Base-by-base conservation (phyloP, 2,888 invertebrate species). In the Belgica antarctica region DNA sequence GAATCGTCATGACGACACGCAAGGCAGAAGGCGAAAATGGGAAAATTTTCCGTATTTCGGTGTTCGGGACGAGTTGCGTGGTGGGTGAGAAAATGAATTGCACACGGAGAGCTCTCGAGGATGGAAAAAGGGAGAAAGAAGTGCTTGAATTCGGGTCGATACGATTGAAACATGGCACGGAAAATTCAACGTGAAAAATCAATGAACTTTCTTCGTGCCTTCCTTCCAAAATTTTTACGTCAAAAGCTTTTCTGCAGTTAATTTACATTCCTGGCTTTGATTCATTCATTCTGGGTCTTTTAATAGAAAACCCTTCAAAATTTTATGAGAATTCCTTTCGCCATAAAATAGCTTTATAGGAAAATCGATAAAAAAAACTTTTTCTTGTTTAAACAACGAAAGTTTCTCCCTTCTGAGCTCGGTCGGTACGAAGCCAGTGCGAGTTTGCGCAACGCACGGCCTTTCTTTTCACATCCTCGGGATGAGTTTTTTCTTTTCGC, bases 1-100 rank as follows among this genome's bases (percentile, higher is more conserved):
- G n/a, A n/a, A 59, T 59, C 27, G 52, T 57, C 68, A 46, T 65
- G 46, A 47, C 46, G 65, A 65, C 46, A 57, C 52, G 47, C 59
- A 8, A 7, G n/a, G n/a, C 59, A 15, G 27, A 59, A 12, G n/a
- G n/a, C n/a, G n/a, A n/a, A n/a, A n/a, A n/a, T n/a, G 46, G 59
- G 59, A 59, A 59, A 59, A 59, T 59, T 25, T 27, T 27, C 5
- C 7, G 46, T 15, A 7, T 15, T 5, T n/a, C 7, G 46, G 12
- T 12, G 59, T 10, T 59, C 24, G 19, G 59, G 7, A 12, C 24
- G 59, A 59, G 25, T 59, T 59, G 59, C 59, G 59, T 25, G 7
- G 59, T 59, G 59, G n/a, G 27, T 27, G 25, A 10, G 41, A 41
- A 41, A 52, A 52, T 52, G 52, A n/a, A n/a, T n/a, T n/a, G n/a